Conservation (phyloP, 2,888 invertebrate genomes). For the Scotopteryx bipunctaria region DNA sequence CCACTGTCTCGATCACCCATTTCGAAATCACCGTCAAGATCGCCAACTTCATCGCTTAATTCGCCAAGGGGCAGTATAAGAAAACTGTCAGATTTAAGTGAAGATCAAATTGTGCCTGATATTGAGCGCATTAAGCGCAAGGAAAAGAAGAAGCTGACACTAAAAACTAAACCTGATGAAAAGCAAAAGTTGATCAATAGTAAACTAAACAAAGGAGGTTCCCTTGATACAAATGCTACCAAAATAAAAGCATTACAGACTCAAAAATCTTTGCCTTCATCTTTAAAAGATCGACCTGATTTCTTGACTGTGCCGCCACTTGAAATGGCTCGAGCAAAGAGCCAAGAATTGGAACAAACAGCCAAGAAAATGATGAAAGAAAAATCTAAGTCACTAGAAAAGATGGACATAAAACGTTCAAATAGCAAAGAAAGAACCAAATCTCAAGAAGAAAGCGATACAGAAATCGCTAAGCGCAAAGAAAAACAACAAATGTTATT, state of each 20-base stretch:
- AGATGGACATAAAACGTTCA: conserved; percentile 83
- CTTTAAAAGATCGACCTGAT: conserved; percentile 77
- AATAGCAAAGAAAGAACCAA: conserved; percentile 86
- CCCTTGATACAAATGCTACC: conserved; percentile 75
- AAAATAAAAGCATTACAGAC: conserved; percentile 76
- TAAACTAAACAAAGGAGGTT: conserved; percentile 78
- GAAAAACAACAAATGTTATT: conserved; percentile 90
- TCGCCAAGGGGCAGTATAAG: conserved; percentile 79
- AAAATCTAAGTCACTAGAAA: conserved; percentile 87
- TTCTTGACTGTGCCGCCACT: conserved; percentile 80
- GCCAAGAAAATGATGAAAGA: conserved; percentile 83
- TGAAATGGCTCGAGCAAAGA: conserved; percentile 84
- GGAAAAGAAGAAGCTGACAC: conserved; percentile 74
- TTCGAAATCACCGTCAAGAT: conserved; percentile 78
- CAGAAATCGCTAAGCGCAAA: conserved; percentile 88
- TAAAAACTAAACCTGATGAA: conserved; percentile 75
- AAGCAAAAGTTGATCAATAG: conserved; percentile 61
- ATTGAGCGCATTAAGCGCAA: conserved; percentile 78
- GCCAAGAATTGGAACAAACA: conserved; percentile 83
- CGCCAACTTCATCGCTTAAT: conserved; percentile 79
- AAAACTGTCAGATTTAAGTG: conserved; percentile 78
- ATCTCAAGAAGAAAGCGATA: conserved; percentile 89
- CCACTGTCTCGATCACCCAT: conserved; percentile 76
- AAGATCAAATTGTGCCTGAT: conserved; percentile 79
- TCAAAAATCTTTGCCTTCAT: conserved; percentile 82